Evolutionary conservation across 2,113 vertebrate genomes (phyloP).

Genomic region (Puffinus mauretanicus): DNA sequence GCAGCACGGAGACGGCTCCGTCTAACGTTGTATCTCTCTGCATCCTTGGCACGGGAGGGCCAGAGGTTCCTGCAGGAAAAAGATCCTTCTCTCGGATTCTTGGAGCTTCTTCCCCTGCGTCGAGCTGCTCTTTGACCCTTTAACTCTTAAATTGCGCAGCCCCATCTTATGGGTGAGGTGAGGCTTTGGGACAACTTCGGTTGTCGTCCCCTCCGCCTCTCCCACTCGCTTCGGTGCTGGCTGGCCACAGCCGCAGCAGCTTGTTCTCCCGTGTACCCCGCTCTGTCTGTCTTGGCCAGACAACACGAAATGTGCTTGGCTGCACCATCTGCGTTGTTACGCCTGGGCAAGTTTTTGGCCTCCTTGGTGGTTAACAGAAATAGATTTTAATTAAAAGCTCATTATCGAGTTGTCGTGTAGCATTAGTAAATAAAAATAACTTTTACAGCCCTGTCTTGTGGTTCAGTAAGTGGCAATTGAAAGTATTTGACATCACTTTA

Average conservation of each 20-base stretch:
- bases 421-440: constrained; percentile 67
- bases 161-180: too few relatives aligned
- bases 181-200: accelerated
- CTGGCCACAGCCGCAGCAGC: not conserved
- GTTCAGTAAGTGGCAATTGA: constrained; percentile 16
- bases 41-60: not conserved
- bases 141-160: not conserved
- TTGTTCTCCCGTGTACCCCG: accelerated
- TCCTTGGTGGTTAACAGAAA: constrained; percentile 54
- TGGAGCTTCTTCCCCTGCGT: not conserved
- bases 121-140: accelerated
- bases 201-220: not conserved
- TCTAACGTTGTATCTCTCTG: accelerated
- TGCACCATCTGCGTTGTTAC: not conserved
- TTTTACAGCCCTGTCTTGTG: constrained; percentile 23
- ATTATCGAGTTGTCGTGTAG: constrained; percentile 45
- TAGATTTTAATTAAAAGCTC: constrained; percentile 68
- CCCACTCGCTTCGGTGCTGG: accelerated
- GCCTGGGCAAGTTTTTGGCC: not conserved
- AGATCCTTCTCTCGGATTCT: not conserved
- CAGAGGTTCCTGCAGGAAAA: not conserved
- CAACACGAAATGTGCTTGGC: not conserved
- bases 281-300: not conserved
- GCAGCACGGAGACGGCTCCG: not conserved
- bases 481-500: constrained; percentile 27